Evolutionary conservation across 2,113 vertebrate species (phyloP).

Genomic region (Apaloderma vittatum): DNA sequence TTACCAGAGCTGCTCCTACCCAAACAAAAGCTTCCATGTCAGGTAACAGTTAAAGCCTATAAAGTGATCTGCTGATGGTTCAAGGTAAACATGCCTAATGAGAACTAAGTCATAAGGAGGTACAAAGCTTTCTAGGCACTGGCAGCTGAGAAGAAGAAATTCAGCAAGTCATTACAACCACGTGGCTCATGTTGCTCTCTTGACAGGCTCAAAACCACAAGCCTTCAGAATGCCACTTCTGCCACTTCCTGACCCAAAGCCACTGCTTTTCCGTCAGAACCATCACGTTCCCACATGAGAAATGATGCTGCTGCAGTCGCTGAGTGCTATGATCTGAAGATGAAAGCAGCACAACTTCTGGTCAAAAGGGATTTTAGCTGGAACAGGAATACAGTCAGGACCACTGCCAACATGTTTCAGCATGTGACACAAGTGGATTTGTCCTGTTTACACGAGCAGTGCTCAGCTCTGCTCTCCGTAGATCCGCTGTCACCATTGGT

Average conservation of each 20-base stretch:
- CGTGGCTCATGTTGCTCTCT: background rate
- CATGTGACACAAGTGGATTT: background rate
- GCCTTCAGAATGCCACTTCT: background rate
- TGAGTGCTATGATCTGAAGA: background rate
- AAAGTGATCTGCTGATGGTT: background rate
- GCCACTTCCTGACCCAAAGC: background rate
- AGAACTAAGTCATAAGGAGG: background rate
- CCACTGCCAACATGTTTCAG: background rate
- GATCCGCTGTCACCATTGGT: background rate
- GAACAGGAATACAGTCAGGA: background rate
- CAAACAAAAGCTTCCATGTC: background rate
- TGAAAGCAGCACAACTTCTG: background rate
- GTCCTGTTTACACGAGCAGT: background rate
- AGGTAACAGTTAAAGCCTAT: background rate
- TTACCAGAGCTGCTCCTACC: background rate
- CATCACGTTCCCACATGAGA: accelerated
- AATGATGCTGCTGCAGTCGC: background rate
- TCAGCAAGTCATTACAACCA: background rate
- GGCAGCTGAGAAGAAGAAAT: background rate
- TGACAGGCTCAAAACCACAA: background rate
- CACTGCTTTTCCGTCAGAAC: background rate
- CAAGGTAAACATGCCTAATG: background rate
- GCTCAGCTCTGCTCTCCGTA: background rate
- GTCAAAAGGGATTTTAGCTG: background rate
- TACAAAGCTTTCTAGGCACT: background rate